Conservation (phyloP, 2,888 invertebrate genomes). For the Melanophora roralis region DNA sequence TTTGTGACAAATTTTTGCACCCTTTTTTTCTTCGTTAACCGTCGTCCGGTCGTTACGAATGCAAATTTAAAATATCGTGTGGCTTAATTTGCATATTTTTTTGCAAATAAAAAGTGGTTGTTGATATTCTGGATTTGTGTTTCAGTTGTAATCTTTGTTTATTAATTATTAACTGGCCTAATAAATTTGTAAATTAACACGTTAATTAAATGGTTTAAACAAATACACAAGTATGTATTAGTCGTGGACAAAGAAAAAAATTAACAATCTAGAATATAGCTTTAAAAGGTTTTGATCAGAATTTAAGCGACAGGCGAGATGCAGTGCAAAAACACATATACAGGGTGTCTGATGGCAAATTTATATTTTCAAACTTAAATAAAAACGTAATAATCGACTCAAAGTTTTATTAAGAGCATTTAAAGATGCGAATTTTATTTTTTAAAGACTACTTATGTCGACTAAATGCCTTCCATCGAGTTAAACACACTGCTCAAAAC, state of each 20-base stretch:
- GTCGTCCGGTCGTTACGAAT: conserved; percentile 1
- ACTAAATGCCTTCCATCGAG: too few relatives aligned
- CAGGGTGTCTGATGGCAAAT: too few relatives aligned
- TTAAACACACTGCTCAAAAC: too few relatives aligned
- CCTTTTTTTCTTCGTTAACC: conserved; percentile 6
- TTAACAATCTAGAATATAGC: background rate
- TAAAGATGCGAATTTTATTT: too few relatives aligned
- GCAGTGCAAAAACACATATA: background rate
- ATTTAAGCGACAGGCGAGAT: background rate
- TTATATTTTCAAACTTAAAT: too few relatives aligned
- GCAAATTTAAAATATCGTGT: background rate
- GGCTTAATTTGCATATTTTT: too few relatives aligned
- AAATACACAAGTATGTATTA: background rate
- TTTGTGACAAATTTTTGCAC: background rate
- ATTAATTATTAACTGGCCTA: conserved; percentile 46
- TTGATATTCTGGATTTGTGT: background rate
- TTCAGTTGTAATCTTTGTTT: conserved; percentile 24
- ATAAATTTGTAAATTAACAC: conserved; percentile 41
- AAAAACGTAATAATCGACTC: too few relatives aligned
- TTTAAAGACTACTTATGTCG: too few relatives aligned
- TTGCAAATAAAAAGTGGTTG: background rate
- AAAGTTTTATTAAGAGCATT: too few relatives aligned
- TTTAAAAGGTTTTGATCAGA: background rate
- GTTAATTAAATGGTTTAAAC: conserved; percentile 29
- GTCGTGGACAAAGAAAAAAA: background rate